Base-by-base conservation (phyloP, 2,888 invertebrate species). In the Carpatolechia fugitivella region DNA sequence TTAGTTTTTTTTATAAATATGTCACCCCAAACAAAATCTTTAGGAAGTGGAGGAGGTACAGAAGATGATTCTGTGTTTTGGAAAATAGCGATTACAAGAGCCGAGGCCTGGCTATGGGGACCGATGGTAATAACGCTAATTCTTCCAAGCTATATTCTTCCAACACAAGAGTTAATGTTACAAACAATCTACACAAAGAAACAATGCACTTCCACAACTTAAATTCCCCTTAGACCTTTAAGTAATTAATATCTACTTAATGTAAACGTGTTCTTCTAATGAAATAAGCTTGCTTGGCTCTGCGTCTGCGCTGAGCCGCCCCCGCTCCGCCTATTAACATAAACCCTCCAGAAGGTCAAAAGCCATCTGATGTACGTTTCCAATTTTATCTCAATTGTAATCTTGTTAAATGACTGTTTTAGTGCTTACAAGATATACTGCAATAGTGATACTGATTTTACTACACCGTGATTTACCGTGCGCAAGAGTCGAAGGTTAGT, bases 311-410 rank as follows among this genome's bases (percentile, higher is more conserved):
- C 20, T 10, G 18, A 10, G 20, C 29, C 60, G 60, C 55, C 30
- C 7, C 52, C 63, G 62, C 62, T 60, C 14, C 46, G 14, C 46
- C 30, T 50, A 24, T 53, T 58, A 62, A 56, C 18, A 29, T 41
- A 14, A 6, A 41, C 18, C 40, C 40, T 41, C 40, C 18, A 35
- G 35, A 41, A 60, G 74, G 72, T 74, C 65, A 65, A 61, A 66
- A 68, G 74, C 64, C 73, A 69, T 62, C 62, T 56, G 65, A 62
- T 62, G 60, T 63, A 60, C 58, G 56, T 55, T 55, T 67, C 68
- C 69, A 69, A 70, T 70, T 72, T 74, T 73, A 78, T 76, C 74
- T 71, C 69, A 72, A 72, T 71, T 74, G 71, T 73, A 68, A 74
- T 78, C 75, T 69, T 72, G 72, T 76, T 64, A 62, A 62, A 55